A percentile compares a stretch with the other conserved stretches of the same genome.
phyloP scores from a whole-genome alignment of 2,113 vertebrate species.

The Paramisgurnus dabryanus region DNA sequence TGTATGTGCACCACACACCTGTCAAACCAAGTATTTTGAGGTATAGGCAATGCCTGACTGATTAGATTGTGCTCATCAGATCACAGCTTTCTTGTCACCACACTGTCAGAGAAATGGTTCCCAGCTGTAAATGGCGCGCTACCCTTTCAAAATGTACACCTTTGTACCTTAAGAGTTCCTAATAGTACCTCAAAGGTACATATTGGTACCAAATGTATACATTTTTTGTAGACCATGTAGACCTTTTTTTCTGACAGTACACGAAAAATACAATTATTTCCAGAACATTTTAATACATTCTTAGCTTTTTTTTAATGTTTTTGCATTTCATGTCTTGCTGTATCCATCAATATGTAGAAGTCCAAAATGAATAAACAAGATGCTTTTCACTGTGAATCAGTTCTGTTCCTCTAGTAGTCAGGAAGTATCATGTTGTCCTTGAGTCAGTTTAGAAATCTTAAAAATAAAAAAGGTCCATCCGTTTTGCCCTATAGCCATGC shows the following conservation, averaged over 20 bases:
- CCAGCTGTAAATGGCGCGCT: no score
- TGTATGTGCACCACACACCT: not conserved
- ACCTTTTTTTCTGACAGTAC: no score
- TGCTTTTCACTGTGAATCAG: not conserved
- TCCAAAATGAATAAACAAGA: not conserved
- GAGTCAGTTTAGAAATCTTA: slow-evolving; percentile 45
- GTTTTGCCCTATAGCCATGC: slow-evolving; percentile 66
- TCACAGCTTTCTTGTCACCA: slow-evolving; percentile 36
- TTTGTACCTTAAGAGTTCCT: no score
- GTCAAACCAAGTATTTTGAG: slow-evolving; percentile 10
- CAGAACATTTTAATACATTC: slow-evolving; percentile 38
- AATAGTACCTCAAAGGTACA: no score
- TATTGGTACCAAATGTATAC: no score
- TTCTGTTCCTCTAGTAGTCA: not conserved
- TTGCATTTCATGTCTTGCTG: not conserved
- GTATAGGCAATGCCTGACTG: slow-evolving; percentile 30
- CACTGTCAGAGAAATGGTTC: no score
- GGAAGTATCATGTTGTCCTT: slow-evolving; percentile 47
- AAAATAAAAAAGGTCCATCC: slow-evolving; percentile 2
- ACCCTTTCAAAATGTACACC: no score
- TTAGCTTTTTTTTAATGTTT: not conserved
- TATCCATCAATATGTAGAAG: not conserved
- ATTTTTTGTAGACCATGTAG: no score
- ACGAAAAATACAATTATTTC: slow-evolving; percentile 35
- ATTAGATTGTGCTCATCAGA: slow-evolving; percentile 41